Base-by-base conservation (phyloP, 2,113 vertebrate genomes). In the Tyto alba region DNA sequence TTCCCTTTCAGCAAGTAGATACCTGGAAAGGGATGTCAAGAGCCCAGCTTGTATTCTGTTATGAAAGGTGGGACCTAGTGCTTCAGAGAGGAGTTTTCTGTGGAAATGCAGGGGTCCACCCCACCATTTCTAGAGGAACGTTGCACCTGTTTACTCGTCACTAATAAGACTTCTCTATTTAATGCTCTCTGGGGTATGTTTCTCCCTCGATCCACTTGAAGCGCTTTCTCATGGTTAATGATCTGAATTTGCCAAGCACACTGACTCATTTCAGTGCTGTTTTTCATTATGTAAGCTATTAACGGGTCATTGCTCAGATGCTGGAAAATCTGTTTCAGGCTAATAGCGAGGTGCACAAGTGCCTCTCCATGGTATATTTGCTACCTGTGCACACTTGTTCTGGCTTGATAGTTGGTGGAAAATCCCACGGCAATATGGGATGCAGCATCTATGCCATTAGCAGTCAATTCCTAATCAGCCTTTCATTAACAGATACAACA, bases 271-370 rank as follows among this genome's bases (percentile, higher is more conserved):
- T 95, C 88, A 79, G 77, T 95, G 86, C 74, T 91, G 83, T 75
- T 96, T 96, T 96, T 95, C 89, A 88, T 97, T 96, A 96, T 76
- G 87, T 91, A 89, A 97, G 94, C 88, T 93, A 87, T 97, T 96
- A 97, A 91, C 8, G 2, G 95, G 97, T 96, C 94, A 89, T 90
- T 77, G 82, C 96, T 96, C 20, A 67, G 86, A 95, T 83, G 82
- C n/a, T 95, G 91, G 79, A 92, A 96, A 89, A 91, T 86, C 90
- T 97, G 96, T 96, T 97, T 52, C 57, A 86, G 85, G 93, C 93
- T 95, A 96, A 94, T 93, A 95, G 92, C 20, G 5, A 96, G 93
- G 86, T 95, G 59, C 91, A 89, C 55, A 95, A 89, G 88, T 95
- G 81, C 82, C 90, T 98, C 94, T 97, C 96, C 80, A 81, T 93